A percentile compares a stretch with the other conserved stretches of the same genome.
phyloP scores from a whole-genome alignment of 2,113 vertebrate species.

The Accipiter virgatus region DNA sequence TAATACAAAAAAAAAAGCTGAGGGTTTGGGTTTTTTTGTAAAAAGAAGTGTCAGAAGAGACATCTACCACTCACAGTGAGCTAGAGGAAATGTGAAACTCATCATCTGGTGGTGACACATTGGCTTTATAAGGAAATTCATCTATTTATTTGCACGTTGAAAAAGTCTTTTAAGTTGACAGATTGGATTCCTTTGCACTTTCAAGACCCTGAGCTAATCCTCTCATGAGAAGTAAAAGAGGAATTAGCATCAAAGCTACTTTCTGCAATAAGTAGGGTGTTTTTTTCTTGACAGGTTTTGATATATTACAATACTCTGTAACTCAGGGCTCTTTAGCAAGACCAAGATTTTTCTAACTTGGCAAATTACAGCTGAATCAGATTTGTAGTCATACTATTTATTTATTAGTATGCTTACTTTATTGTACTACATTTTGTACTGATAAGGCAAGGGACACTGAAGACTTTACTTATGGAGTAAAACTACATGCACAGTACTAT shows the following conservation, averaged over 20 bases:
- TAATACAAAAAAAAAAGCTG: background rate
- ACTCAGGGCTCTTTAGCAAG: background rate
- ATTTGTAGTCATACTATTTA: background rate
- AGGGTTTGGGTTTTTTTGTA: background rate
- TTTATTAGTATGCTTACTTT: background rate
- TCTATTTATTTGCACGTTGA: background rate
- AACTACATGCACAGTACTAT: background rate
- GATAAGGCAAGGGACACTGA: background rate
- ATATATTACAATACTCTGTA: background rate
- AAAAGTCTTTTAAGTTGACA: background rate
- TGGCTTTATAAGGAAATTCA: background rate
- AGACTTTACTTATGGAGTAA: background rate
- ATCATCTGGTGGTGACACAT: background rate
- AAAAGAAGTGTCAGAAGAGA: background rate
- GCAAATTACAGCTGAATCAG: background rate
- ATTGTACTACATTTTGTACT: background rate
- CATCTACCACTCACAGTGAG: background rate
- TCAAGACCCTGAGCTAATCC: slow-evolving; percentile 6
- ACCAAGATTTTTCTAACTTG: background rate
- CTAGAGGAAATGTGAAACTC: background rate
- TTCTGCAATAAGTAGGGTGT: background rate
- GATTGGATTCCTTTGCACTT: background rate
- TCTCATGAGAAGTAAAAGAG: background rate
- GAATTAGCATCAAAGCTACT: slow-evolving; percentile 21
- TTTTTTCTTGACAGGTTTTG: background rate